A percentile compares a stretch with the other conserved stretches of the same genome.
Conservation (phyloP, 2,797 vertebrate genomes). For the Arnoldichthys spilopterus region DNA sequence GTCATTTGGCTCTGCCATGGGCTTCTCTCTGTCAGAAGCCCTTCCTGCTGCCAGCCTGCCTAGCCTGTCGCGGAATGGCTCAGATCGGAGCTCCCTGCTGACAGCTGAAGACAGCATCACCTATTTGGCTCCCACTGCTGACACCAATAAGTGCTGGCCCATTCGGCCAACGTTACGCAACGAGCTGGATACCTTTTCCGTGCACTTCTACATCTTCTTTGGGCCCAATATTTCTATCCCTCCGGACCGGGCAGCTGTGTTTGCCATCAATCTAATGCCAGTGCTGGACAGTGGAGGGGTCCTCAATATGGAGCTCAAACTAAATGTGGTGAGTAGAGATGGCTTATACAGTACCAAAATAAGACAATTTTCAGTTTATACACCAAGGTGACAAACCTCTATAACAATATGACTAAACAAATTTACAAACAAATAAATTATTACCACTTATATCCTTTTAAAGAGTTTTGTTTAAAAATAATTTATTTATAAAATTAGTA, state of each 20-base stretch:
- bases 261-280: constrained; percentile 92
- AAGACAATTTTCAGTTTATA: not conserved
- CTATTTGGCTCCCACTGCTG: constrained; percentile 71
- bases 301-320: constrained; percentile 94
- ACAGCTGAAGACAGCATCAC: constrained; percentile 68
- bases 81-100: constrained; percentile 62
- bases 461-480: too few species aligned
- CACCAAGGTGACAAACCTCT: not conserved
- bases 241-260: constrained; percentile 88
- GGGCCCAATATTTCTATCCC: constrained; percentile 94
- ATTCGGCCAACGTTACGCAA: constrained; percentile 94
- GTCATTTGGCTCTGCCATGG: constrained; percentile 86
- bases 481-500: too few species aligned
- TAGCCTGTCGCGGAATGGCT: constrained; percentile 62
- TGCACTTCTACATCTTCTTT: constrained; percentile 99
- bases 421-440: too few species aligned
- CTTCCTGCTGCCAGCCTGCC: constrained; percentile 72
- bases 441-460: too few species aligned
- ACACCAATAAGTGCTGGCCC: constrained; percentile 87
- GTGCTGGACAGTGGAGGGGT: constrained; percentile 96
- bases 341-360: not conserved
- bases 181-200: constrained; percentile 97
- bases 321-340: constrained; percentile 86
- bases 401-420: too few species aligned
- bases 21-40: constrained; percentile 81